Conservation (phyloP, 2,797 vertebrate genomes). For the Amblyopsis hoosieri region DNA sequence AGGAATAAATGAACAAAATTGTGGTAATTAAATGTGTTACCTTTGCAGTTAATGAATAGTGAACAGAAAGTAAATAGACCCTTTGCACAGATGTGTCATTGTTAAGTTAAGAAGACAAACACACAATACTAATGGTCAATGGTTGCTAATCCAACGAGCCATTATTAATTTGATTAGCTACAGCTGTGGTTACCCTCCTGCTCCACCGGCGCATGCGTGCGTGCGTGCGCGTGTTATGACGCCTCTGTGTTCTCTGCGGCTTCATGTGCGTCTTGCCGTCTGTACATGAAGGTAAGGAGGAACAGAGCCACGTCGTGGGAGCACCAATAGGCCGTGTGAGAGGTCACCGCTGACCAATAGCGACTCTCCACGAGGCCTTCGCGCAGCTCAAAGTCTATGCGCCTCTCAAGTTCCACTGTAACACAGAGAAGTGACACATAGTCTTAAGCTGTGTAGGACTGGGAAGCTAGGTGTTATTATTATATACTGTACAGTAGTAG, state of each 20-base stretch:
- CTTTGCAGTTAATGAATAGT: background rate
- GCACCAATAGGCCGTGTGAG: slow-evolving; percentile 96
- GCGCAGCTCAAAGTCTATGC: slow-evolving; percentile 94
- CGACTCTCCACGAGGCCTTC: slow-evolving; percentile 96
- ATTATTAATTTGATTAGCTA: too few relatives aligned
- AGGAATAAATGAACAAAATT: background rate
- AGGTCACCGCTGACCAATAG: slow-evolving; percentile 95
- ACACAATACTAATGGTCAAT: too few relatives aligned
- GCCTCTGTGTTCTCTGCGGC: slow-evolving; percentile 57
- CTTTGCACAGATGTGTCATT: too few relatives aligned
- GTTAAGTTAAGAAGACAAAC: too few relatives aligned
- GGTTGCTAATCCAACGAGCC: too few relatives aligned
- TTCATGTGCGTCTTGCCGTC: slow-evolving; percentile 74
- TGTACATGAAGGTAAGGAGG: slow-evolving; percentile 93
- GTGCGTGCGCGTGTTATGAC: slow-evolving; percentile 25
- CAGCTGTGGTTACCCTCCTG: too few relatives aligned
- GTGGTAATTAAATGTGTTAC: background rate
- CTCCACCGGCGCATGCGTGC: background rate
- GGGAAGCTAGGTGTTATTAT: too few relatives aligned
- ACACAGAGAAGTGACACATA: slow-evolving; percentile 36
- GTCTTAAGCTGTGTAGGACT: too few relatives aligned
- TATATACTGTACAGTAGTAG: too few relatives aligned
- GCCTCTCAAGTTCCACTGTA: slow-evolving; percentile 89
- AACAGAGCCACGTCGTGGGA: slow-evolving; percentile 95
- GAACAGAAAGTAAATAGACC: slow-evolving; percentile 25